Conservation (phyloP, 2,797 vertebrate species). For the Bovichtus diacanthus region DNA sequence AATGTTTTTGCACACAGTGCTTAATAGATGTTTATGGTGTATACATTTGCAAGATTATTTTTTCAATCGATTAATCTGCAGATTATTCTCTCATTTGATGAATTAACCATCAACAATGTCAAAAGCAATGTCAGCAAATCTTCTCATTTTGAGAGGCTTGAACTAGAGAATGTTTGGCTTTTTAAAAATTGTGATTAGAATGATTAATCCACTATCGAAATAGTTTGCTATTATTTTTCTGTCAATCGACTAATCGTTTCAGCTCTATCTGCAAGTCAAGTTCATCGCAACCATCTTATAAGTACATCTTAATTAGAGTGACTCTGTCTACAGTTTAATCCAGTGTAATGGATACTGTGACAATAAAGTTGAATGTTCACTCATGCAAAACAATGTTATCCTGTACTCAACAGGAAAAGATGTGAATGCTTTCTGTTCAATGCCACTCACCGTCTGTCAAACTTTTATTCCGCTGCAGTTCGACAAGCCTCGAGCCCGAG, state of each 20-base stretch:
- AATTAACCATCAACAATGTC: background rate
- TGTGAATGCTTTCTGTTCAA: background rate
- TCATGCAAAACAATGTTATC: background rate
- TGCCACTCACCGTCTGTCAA: background rate
- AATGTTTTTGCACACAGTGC: no score
- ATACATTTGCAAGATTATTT: no score
- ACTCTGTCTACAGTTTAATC: background rate
- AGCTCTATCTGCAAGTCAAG: background rate
- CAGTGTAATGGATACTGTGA: background rate
- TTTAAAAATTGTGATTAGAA: no score
- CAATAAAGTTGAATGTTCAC: background rate
- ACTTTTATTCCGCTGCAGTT: constrained; percentile 84
- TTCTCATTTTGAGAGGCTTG: background rate
- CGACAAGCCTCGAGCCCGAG: constrained; percentile 85
- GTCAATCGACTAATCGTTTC: background rate
- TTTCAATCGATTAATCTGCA: background rate
- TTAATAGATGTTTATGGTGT: no score
- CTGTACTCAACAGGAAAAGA: background rate
- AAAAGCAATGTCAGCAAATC: no score
- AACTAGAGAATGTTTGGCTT: background rate
- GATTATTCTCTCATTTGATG: background rate
- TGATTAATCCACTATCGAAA: background rate
- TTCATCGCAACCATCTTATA: background rate
- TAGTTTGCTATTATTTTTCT: background rate
- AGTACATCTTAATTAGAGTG: background rate